Conservation (phyloP, 2,888 invertebrate species). For the Gasteruption jaculator region DNA sequence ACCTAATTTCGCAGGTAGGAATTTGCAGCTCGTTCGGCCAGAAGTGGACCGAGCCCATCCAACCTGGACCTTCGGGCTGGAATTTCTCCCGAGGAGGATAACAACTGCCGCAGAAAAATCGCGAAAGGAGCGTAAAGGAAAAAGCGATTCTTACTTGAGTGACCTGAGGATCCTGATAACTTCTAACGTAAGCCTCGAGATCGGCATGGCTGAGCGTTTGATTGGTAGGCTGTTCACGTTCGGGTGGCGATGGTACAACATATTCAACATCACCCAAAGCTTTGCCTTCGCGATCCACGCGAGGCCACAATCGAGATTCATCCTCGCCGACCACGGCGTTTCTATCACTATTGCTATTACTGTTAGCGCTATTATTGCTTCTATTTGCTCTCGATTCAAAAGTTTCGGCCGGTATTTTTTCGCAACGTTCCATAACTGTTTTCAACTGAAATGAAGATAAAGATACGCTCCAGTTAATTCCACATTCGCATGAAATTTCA, state of each 20-base stretch:
- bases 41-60: constrained; percentile 15
- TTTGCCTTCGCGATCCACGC: constrained; percentile 63
- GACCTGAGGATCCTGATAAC: constrained; percentile 55
- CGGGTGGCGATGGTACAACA: constrained; percentile 67
- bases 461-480: too few relatives aligned
- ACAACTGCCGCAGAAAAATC: too few relatives aligned
- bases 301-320: constrained; percentile 53
- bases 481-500: too few relatives aligned
- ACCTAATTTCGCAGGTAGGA: too few relatives aligned
- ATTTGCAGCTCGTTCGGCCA: too few relatives aligned
- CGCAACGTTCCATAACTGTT: constrained; percentile 67
- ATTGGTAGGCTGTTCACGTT: constrained; percentile 55
- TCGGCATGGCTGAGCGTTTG: constrained; percentile 62
- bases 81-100: too few relatives aligned
- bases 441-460: constrained; percentile 58
- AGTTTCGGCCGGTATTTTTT: constrained; percentile 59
- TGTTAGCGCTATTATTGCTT: too few relatives aligned
- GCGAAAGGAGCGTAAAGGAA: too few relatives aligned
- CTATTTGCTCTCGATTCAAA: constrained; percentile 54
- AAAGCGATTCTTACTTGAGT: constrained; percentile 38
- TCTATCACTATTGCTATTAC: too few relatives aligned
- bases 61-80: too few relatives aligned
- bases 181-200: constrained; percentile 66
- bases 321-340: constrained; percentile 46
- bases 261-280: constrained; percentile 62